A percentile compares a stretch with the other conserved stretches of the same genome.
These are phyloP conservation scores for Aptenodytes forsteri DNA, from an alignment of 2,113 vertebrate species.

Conservation along the genomic window DNA sequence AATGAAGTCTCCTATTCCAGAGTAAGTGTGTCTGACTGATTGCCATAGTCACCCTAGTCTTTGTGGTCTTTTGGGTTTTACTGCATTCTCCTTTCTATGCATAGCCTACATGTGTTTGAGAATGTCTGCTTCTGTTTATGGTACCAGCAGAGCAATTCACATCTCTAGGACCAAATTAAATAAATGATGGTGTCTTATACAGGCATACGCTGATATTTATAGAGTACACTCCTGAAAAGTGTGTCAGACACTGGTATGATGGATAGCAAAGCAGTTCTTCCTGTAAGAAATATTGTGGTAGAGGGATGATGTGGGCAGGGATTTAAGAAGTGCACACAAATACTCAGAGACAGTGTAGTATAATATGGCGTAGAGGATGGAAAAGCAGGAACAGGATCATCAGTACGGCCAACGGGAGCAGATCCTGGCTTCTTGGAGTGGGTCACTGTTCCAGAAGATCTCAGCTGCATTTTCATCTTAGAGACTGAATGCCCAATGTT, in stretches of 20 bases:
- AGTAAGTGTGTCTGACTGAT: not conserved
- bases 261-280: not conserved
- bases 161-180: not conserved
- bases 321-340: not conserved
- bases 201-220: not conserved
- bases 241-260: not conserved
- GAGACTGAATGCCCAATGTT: not conserved
- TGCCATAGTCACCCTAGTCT: not conserved
- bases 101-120: not conserved
- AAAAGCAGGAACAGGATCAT: not conserved
- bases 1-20: not conserved
- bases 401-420: not conserved
- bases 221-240: not conserved
- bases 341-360: not conserved
- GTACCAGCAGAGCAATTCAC: not conserved
- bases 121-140: not conserved
- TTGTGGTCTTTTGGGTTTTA: not conserved
- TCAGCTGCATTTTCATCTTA: not conserved
- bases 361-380: not conserved
- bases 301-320: not conserved
- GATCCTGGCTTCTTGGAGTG: not conserved
- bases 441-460: not conserved
- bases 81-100: not conserved
- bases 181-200: not conserved
- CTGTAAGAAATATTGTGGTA: not conserved